Conservation (phyloP, 2,797 vertebrate genomes). For the Silurus lanzhouensis region DNA sequence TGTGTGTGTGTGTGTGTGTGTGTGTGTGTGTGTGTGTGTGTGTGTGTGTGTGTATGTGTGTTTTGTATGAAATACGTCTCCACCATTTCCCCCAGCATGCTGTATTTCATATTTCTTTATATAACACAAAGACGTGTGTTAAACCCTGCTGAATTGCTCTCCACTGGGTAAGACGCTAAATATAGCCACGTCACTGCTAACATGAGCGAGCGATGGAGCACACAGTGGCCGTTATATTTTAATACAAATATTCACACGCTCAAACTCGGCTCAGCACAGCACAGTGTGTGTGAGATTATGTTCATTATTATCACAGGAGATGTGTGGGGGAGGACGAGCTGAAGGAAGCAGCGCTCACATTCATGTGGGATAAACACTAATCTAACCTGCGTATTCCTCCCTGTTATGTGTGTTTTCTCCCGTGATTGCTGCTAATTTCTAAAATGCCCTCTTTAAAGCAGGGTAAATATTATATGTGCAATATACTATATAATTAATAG, state of each 20-base stretch:
- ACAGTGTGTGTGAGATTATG: neutral
- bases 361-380: neutral
- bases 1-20: neutral
- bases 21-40: neutral
- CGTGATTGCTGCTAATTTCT: neutral
- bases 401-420: neutral
- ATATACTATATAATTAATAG: too few species aligned
- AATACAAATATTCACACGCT: slow-evolving; percentile 29
- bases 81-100: slow-evolving; percentile 37
- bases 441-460: too few species aligned
- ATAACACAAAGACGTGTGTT: slow-evolving; percentile 70
- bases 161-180: slow-evolving; percentile 22
- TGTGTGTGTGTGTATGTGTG: neutral
- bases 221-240: slow-evolving; percentile 6
- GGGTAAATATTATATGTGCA: too few species aligned
- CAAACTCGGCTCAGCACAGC: neutral
- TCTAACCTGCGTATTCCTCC: neutral
- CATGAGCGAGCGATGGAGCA: neutral
- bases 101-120: slow-evolving; percentile 67
- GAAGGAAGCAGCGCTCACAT: neutral
- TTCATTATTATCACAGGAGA: neutral
- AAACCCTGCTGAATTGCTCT: slow-evolving; percentile 63
- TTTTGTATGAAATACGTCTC: neutral
- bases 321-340: neutral
- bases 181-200: slow-evolving; percentile 2